A percentile compares a stretch with the other conserved stretches of the same genome.
Evolutionary conservation across 2,888 invertebrate genomes (phyloP).

Genomic region (Amitus sp.): DNA sequence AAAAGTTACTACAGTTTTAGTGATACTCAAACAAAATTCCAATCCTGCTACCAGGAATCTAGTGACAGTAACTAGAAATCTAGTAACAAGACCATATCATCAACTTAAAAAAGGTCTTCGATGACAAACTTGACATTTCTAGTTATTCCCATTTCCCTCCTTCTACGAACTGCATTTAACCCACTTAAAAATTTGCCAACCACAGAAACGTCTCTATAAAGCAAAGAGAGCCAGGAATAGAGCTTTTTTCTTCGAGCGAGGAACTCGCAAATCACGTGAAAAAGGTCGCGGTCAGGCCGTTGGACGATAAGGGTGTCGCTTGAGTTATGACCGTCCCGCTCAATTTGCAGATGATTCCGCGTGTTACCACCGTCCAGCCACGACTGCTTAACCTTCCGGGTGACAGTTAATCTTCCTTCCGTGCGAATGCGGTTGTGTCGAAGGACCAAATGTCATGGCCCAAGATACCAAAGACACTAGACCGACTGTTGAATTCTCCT

Average conservation of each 20-base stretch:
- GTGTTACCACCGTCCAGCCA: slow-evolving; percentile 66
- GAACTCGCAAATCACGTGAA: slow-evolving; percentile 40
- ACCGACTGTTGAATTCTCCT: slow-evolving; percentile 51
- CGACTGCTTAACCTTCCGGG: slow-evolving; percentile 65
- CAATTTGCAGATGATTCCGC: slow-evolving; percentile 72
- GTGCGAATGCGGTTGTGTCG: slow-evolving; percentile 39
- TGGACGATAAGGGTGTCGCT: slow-evolving; percentile 43
- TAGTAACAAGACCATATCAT: too few relatives aligned
- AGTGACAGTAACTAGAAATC: too few relatives aligned
- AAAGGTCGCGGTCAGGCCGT: slow-evolving; percentile 25
- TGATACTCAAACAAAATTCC: too few relatives aligned
- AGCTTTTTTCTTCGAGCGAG: neutral
- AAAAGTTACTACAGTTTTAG: too few relatives aligned
- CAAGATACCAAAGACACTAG: slow-evolving; percentile 46
- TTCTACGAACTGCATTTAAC: too few relatives aligned
- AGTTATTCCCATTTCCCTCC: too few relatives aligned
- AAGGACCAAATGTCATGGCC: slow-evolving; percentile 43
- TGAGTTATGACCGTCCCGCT: slow-evolving; percentile 69
- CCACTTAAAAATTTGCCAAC: too few relatives aligned
- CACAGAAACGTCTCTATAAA: neutral
- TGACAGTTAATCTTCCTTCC: slow-evolving; percentile 66
- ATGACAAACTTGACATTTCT: too few relatives aligned
- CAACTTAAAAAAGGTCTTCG: too few relatives aligned
- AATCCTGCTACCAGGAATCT: too few relatives aligned
- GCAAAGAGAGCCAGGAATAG: too few relatives aligned